These are phyloP conservation scores for Pteromalus puparum DNA, from an alignment of 1,140 invertebrate genomes.

Conservation along the genomic window DNA sequence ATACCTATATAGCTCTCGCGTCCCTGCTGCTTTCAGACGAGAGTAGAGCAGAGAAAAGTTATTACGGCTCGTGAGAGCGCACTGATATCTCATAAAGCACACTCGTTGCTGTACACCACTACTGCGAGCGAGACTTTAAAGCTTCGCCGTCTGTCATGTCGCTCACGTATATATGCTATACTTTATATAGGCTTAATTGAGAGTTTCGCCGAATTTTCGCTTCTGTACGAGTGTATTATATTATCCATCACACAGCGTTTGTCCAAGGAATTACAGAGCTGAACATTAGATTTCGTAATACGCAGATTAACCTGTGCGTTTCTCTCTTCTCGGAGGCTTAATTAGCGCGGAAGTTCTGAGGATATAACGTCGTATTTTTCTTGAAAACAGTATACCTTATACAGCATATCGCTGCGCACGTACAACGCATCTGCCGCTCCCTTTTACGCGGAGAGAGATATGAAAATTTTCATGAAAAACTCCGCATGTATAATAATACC, in stretches of 20 bases:
- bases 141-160: neutral
- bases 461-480: neutral
- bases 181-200: too few species aligned
- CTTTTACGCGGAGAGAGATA: neutral
- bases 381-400: neutral
- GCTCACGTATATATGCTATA: neutral
- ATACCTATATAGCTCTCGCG: neutral
- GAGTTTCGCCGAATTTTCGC: too few species aligned
- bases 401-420: neutral
- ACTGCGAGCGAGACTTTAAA: neutral
- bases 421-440: too few species aligned
- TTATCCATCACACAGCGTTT: too few species aligned
- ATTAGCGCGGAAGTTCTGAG: too few species aligned
- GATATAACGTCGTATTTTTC: neutral
- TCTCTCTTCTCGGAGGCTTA: too few species aligned
- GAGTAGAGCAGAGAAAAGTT: neutral
- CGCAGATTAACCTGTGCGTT: too few species aligned
- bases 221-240: too few species aligned
- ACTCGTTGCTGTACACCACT: neutral
- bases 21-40: neutral
- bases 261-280: too few species aligned
- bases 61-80: neutral
- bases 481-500: too few species aligned
- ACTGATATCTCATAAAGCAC: constrained; percentile 28
- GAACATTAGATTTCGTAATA: too few species aligned